phyloP scores from a whole-genome alignment of 2,797 vertebrate species.

The Pipistrellus pipistrellus region DNA sequence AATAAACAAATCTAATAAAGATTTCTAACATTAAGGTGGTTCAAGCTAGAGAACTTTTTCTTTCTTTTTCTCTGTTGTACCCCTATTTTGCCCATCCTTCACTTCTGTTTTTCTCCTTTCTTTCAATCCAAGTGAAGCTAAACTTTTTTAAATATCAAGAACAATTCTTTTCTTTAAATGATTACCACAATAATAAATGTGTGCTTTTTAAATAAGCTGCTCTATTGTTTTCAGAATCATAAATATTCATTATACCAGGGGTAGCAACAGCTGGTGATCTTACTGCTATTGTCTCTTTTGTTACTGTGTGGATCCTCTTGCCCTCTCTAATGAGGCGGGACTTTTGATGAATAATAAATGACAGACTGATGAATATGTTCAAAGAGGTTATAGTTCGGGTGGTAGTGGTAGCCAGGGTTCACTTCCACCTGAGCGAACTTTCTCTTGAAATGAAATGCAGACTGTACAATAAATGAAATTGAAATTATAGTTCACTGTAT shows the following conservation, averaged over 20 bases:
- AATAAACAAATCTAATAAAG: neutral
- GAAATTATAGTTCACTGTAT: slow-evolving; percentile 71
- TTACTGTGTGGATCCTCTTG: neutral
- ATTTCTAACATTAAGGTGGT: neutral
- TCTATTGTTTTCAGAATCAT: slow-evolving; percentile 57
- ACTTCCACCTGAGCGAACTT: slow-evolving; percentile 71
- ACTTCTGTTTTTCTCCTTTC: neutral
- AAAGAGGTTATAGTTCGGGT: slow-evolving; percentile 64
- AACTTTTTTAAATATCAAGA: neutral
- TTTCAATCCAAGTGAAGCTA: neutral
- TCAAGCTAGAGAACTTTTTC: neutral
- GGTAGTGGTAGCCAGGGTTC: slow-evolving; percentile 56
- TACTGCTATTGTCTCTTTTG: neutral
- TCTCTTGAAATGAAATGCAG: slow-evolving; percentile 64
- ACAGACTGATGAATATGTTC: slow-evolving; percentile 66
- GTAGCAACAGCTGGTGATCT: slow-evolving; percentile 10
- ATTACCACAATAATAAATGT: neutral
- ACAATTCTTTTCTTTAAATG: neutral
- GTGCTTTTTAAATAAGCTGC: neutral
- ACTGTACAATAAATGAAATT: slow-evolving; percentile 50
- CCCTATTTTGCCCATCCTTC: neutral
- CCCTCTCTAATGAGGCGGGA: slow-evolving; percentile 58
- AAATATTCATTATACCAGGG: slow-evolving; percentile 2
- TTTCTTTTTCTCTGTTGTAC: neutral
- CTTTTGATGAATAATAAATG: slow-evolving; percentile 74